Evolutionary conservation across 2,113 vertebrate genomes (phyloP), one percentile per base, ranked within the genome.

Genomic region (Cyprinodon variegatus): DNA sequence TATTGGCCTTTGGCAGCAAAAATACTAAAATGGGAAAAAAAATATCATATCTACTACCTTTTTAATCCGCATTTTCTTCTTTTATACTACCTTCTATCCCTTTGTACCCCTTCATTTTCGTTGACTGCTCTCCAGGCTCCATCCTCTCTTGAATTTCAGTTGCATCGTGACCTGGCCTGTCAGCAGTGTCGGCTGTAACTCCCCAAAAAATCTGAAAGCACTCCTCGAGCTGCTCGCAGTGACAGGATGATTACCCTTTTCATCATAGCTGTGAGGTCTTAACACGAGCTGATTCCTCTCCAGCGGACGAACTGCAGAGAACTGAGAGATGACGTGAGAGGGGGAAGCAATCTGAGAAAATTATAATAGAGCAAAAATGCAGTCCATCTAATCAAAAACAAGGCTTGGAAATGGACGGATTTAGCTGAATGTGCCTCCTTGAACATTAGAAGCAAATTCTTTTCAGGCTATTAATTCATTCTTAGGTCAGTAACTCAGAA

Each of bases 171-270:
- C 91, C 86, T 37, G 87, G 81, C 85, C 83, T 88, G 88, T 84
- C 88, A 74, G 68, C 9, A 39, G 77, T 78, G 83, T 88, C 79
- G 83, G 81, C 83, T 83, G 76, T 70, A 83, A 72, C 79, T 85
- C 88, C 84, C 70, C 68, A n/a, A 72, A n/a, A 72, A 85, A 74
- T 85, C 83, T 80, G 22, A 89, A 86, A 82, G 84, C 69, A 65
- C 87, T 82, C 76, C 2, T 77, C 79, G 61, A 74, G 77, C 73
- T 74, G 64, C 79, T 65, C 77, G 75, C 87, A 61, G 81, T 91
- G 91, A 91, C 87, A 86, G 79, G 74, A 88, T 91, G 90, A 91
- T 92, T 87, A 84, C 86, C 83, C 88, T 89, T 91, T 88, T 89
- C 90, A 90, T 92, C 88, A 86, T 70, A 87, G 78, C 84, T 82